phyloP scores from a whole-genome alignment of 2,113 vertebrate species.

The Malaclemys terrapin region DNA sequence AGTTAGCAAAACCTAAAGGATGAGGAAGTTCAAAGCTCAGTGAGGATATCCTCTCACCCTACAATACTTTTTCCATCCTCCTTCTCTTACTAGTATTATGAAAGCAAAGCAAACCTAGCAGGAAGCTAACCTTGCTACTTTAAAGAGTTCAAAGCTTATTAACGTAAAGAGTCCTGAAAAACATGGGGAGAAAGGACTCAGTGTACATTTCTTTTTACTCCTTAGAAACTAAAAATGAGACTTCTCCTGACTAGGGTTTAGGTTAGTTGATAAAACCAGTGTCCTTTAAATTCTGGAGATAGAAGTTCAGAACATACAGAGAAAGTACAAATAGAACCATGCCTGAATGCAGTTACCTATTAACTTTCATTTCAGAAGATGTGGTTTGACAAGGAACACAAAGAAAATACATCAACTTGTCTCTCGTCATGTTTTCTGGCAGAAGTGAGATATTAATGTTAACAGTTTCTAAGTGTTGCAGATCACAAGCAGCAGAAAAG shows the following conservation, averaged over 20 bases:
- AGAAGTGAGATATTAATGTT: not conserved
- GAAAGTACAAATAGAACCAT: not conserved
- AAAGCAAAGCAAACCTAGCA: conserved; percentile 11
- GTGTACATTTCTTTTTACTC: not conserved
- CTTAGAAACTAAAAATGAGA: conserved; percentile 27
- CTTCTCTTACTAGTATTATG: not conserved
- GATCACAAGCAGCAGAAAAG: not conserved
- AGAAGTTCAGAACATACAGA: not conserved
- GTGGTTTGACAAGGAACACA: not conserved
- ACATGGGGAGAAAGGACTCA: not conserved
- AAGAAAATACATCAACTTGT: not conserved
- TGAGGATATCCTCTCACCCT: conserved; percentile 36
- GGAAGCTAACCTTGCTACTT: not conserved
- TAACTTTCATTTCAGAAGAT: not conserved
- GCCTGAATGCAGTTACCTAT: fast-evolving
- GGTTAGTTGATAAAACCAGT: conserved; percentile 24
- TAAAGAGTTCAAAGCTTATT: not conserved
- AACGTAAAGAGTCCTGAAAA: conserved; percentile 5
- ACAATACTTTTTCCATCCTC: not conserved
- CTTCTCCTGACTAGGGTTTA: not conserved
- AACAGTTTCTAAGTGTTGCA: not conserved
- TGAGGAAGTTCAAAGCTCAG: conserved; percentile 64
- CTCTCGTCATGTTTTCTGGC: not conserved
- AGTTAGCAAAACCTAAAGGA: conserved; percentile 27
- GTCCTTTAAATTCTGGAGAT: not conserved